Evolutionary conservation across 2,888 invertebrate genomes (phyloP), one percentile per base, ranked within the genome.

Genomic region (Parapristionchus giblindavisi): DNA sequence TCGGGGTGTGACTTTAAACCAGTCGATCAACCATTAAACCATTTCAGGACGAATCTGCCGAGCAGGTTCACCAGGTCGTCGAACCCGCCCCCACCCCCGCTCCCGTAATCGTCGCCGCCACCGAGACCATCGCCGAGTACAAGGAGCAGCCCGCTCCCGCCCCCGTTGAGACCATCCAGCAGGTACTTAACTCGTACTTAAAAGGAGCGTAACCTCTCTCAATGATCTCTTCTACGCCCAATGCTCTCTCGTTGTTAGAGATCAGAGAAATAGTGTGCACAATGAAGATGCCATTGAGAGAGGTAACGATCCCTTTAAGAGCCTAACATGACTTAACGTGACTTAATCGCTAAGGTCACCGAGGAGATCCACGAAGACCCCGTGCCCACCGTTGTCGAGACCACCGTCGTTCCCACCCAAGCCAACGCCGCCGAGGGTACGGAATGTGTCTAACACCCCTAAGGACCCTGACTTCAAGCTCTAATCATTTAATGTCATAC

Each of bases 331-430:
- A 34, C 38, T 63, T n/a, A 29, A 32, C 24, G 51, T 65, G 48
- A 65, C n/a, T 34, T 21, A 48, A 29, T 29, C 32, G 65, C 6
- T 54, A n/a, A 21, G 11, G 1, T 65, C 65, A 61, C 76, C 77
- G 81, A 78, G 60, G 82, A 84, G 78, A 77, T 77, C 78, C 79
- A 78, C 38, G 83, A 84, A 76, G 84, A 84, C 68, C 82, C 83
- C 77, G 80, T 80, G 58, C 80, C 81, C 71, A 78, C 77, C 75
- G 74, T 75, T 60, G 75, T 75, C 38, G 70, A 77, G 40, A 73
- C 73, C 48, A 60, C 80, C 61, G 78, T 75, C 51, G 78, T 75
- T 14, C 52, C 71, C 29, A 75, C 75, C 52, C 75, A 54, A 29
- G 77, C 75, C 21, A 40, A 73, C 34, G 77, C 38, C 38, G 76